Base-by-base conservation (phyloP, 1,140 invertebrate genomes). In the Drosophila orena region DNA sequence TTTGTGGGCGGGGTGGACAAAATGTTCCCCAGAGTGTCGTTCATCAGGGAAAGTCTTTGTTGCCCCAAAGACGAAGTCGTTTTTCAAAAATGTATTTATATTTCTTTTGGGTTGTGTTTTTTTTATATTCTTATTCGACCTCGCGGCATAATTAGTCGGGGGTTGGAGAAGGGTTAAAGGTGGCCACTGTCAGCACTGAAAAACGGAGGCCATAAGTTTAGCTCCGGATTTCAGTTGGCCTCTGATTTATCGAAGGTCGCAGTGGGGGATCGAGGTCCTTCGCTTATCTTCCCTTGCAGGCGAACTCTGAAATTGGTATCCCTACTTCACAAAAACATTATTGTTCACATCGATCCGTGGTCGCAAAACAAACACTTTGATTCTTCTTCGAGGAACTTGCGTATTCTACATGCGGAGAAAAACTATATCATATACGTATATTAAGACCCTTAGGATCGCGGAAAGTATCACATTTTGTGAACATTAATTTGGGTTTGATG, bases 11-110 rank as follows among this genome's bases (percentile, higher is more conserved):
- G 55, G 58, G 57, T 24, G 35, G 40, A 59, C 79, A 74, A 88
- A 86, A 88, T 55, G 71, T 64, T 89, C 84, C 79, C 84, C 64
- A 68, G 85, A 69, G 84, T 53, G 69, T 89, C 84, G 84, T 89
- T 54, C 77, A 84, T 89, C 84, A 84, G 46, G 85, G 77, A 61
- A 47, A 60, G 49, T 76, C 65, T 35, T 37, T 57, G 50, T 65
- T 46, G 50, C 66, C 52, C 38, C 4, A 30, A 30, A 17, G 4
- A 61, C 60, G 47, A 61, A 81, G 79, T 81, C 69, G 78, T 83
- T 86, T 88, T 69, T 79, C 68, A 78, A 81, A 79, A 81, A 50
- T 60, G 17, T 76, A 76, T 76, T 55, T 69, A 17, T 68, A 55
- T 53, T 34, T 61, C 42, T 65, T 52, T 65, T 43, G 27, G 61